Percentiles rank a stretch among this genome's conserved stretches.
phyloP scores from a whole-genome alignment of 1,140 invertebrate species.

The Diabrotica undecimpunctata region DNA sequence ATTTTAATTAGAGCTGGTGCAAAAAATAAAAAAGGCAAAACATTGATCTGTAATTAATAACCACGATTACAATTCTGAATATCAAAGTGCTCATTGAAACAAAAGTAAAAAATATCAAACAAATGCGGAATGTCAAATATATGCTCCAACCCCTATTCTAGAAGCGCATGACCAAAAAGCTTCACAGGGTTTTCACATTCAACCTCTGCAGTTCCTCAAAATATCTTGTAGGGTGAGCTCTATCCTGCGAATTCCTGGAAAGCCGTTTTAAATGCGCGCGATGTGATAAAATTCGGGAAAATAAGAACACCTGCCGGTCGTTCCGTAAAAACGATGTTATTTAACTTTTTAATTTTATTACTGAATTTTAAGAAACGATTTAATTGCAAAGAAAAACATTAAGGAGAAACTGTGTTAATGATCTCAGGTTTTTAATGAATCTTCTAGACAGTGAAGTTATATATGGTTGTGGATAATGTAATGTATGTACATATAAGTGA shows the following conservation, averaged over 20 bases:
- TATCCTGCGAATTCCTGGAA: neutral
- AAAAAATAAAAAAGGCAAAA: too few species aligned
- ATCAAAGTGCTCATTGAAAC: too few species aligned
- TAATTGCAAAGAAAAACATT: neutral
- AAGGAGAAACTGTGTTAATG: neutral
- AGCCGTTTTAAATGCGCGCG: conserved; percentile 5
- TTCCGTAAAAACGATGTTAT: neutral
- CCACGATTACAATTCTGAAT: too few species aligned
- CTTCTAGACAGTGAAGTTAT: too few species aligned
- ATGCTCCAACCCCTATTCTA: neutral
- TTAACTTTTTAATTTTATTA: too few species aligned
- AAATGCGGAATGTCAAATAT: conserved; percentile 14
- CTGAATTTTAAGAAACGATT: too few species aligned
- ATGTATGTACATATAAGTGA: too few species aligned
- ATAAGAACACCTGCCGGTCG: neutral
- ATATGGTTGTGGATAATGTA: too few species aligned
- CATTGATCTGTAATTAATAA: too few species aligned
- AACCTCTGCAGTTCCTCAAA: conserved; percentile 18
- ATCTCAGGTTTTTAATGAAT: neutral
- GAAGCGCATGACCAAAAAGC: conserved; percentile 12
- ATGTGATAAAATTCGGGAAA: neutral
- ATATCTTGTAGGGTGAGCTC: conserved; percentile 6
- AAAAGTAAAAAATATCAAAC: conserved; percentile 3
- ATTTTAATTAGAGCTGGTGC: too few species aligned
- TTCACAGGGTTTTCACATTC: conserved; percentile 14